Conservation (phyloP, 2,888 invertebrate species). For the Megamerina dolium region DNA sequence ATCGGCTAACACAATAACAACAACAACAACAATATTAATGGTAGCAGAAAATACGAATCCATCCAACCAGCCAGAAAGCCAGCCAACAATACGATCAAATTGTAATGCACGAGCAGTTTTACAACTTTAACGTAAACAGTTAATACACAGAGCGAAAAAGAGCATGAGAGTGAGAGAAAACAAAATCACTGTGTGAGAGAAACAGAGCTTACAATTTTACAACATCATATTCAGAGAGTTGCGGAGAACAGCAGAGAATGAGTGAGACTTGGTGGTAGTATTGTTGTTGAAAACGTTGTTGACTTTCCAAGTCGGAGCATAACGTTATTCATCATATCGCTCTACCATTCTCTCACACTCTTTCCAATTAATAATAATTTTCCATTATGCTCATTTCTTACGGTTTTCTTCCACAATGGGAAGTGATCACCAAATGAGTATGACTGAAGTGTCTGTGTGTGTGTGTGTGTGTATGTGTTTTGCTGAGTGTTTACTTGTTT, state of each 20-base stretch:
- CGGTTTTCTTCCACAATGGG: constrained; percentile 37
- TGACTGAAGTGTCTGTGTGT: neutral
- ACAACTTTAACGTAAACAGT: constrained; percentile 10
- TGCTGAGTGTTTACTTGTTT: constrained; percentile 1
- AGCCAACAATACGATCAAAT: too few relatives aligned
- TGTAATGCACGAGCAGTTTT: too few relatives aligned
- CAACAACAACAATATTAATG: constrained; percentile 15
- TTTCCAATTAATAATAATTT: too few relatives aligned
- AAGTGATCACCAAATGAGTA: constrained; percentile 28
- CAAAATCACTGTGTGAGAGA: too few relatives aligned
- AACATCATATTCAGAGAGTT: too few relatives aligned
- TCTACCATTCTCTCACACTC: neutral
- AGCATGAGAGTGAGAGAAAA: too few relatives aligned
- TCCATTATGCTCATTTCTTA: constrained; percentile 25
- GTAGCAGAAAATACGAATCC: too few relatives aligned
- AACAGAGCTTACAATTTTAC: too few relatives aligned
- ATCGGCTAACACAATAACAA: constrained; percentile 23
- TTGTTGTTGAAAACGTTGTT: constrained; percentile 5
- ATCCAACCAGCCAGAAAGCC: too few relatives aligned
- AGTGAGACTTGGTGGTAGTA: too few relatives aligned
- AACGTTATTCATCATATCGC: neutral
- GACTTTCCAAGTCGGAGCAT: neutral
- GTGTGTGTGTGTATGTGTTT: neutral
- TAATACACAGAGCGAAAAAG: constrained; percentile 11
- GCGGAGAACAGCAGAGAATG: too few relatives aligned